These are phyloP conservation scores for Furnarius figulus DNA, from an alignment of 2,113 vertebrate genomes.

Conservation along the genomic window DNA sequence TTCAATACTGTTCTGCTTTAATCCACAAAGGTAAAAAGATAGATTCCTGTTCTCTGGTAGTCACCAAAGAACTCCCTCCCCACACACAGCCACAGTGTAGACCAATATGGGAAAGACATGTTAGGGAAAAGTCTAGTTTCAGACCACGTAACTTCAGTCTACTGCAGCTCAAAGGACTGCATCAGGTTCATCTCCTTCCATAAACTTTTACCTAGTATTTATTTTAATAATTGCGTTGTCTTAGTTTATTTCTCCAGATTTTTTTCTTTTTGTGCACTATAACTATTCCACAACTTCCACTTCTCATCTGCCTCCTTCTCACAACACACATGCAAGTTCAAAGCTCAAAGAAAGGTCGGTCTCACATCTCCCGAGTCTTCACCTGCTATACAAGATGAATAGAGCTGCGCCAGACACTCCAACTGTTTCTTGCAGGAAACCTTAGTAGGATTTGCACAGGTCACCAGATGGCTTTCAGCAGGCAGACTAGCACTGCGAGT, in stretches of 20 bases:
- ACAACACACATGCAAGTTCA: background rate
- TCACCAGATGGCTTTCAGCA: conserved; percentile 74
- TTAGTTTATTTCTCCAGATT: background rate
- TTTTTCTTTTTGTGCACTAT: background rate
- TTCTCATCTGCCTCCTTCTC: background rate
- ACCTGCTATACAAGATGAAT: conserved; percentile 93
- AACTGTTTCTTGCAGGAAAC: conserved; percentile 85
- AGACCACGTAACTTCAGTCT: background rate
- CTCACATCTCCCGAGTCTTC: background rate
- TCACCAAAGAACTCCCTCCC: background rate
- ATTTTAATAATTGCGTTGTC: background rate
- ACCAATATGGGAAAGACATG: background rate
- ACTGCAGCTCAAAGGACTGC: background rate
- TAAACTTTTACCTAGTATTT: background rate
- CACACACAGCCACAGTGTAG: background rate
- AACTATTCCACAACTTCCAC: background rate
- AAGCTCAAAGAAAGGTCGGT: background rate
- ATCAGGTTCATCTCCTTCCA: background rate
- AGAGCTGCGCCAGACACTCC: conserved; percentile 86
- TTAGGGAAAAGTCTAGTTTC: background rate
- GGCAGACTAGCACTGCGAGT: conserved; percentile 71
- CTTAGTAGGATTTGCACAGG: conserved; percentile 79
- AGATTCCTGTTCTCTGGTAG: background rate
- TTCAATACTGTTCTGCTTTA: background rate
- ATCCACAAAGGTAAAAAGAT: background rate